Conservation (phyloP, 2,888 invertebrate genomes). For the Ectemnius cavifrons region DNA sequence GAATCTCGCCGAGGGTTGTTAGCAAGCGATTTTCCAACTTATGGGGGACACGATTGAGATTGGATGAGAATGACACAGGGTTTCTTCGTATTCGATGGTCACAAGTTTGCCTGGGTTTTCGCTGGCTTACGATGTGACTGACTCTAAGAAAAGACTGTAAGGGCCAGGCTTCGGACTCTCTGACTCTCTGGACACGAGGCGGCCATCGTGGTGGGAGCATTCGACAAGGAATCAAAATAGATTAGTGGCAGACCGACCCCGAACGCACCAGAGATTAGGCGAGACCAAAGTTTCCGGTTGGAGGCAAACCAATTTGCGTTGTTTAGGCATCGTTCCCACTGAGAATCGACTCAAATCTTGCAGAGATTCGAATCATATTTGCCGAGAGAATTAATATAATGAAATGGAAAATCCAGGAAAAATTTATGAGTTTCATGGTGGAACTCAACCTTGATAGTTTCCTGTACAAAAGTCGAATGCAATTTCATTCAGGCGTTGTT, state of each 20-base stretch:
- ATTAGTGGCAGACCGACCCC: slow-evolving; percentile 53
- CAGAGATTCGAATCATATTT: too few species aligned
- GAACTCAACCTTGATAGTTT: too few species aligned
- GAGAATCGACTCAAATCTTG: not conserved
- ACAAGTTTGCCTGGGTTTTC: slow-evolving; percentile 55
- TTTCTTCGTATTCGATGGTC: slow-evolving; percentile 29
- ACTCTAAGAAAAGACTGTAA: slow-evolving; percentile 70
- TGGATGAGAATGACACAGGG: not conserved
- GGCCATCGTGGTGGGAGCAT: slow-evolving; percentile 71
- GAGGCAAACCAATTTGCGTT: slow-evolving; percentile 54
- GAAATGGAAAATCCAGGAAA: too few species aligned
- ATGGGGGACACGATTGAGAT: too few species aligned
- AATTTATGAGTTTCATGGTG: too few species aligned
- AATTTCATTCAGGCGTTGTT: too few species aligned
- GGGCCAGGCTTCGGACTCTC: slow-evolving; percentile 49
- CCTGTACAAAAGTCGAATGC: too few species aligned
- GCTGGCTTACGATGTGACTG: slow-evolving; percentile 70
- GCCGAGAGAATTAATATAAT: too few species aligned
- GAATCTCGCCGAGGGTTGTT: not conserved
- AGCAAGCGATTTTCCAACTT: too few species aligned
- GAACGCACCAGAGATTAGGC: slow-evolving; percentile 41
- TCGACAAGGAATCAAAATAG: slow-evolving; percentile 73
- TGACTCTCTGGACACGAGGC: slow-evolving; percentile 52
- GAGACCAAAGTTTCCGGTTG: slow-evolving; percentile 57
- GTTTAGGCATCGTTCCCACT: slow-evolving; percentile 14